Percentiles rank a stretch among this genome's conserved stretches.
Conservation (phyloP, 2,888 invertebrate genomes). For the Tridacna gigas region DNA sequence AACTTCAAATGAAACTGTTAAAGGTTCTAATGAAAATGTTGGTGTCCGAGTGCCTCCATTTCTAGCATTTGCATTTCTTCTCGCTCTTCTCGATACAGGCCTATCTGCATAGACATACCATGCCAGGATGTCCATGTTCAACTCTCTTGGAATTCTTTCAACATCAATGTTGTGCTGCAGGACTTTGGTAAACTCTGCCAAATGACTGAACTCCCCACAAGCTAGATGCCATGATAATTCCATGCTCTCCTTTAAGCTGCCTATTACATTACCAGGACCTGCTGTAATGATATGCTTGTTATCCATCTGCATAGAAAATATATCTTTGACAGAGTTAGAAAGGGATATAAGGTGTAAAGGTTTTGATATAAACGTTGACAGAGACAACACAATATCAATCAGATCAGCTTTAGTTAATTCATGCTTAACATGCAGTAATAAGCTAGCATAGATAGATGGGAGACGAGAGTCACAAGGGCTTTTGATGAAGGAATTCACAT, state of each 20-base stretch:
- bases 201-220: slow-evolving; percentile 47
- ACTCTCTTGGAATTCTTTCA: slow-evolving; percentile 46
- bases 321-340: slow-evolving; percentile 16
- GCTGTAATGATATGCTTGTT: slow-evolving; percentile 50
- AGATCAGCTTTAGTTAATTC: slow-evolving; percentile 21
- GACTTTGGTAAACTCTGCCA: slow-evolving; percentile 48
- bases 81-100: slow-evolving; percentile 34
- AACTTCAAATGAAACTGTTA: slow-evolving; percentile 26
- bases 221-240: slow-evolving; percentile 57
- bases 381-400: slow-evolving; percentile 11
- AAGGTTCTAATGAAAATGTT: slow-evolving; percentile 31
- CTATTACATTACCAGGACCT: slow-evolving; percentile 60
- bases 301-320: slow-evolving; percentile 15
- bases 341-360: slow-evolving; percentile 37
- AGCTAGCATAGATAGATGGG: slow-evolving; percentile 44
- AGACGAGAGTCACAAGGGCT: slow-evolving; percentile 1
- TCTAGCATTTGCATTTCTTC: slow-evolving; percentile 40
- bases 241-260: slow-evolving; percentile 38
- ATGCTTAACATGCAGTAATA: slow-evolving; percentile 38
- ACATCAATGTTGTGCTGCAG: slow-evolving; percentile 61
- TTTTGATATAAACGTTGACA: slow-evolving; percentile 55
- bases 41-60: slow-evolving; percentile 45
- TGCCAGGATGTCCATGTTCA: slow-evolving; percentile 47
- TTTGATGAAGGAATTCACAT: slow-evolving; percentile 1
- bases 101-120: slow-evolving; percentile 55